Conservation (phyloP, 1,140 invertebrate genomes). For the Caenorhabditis briggsae region DNA sequence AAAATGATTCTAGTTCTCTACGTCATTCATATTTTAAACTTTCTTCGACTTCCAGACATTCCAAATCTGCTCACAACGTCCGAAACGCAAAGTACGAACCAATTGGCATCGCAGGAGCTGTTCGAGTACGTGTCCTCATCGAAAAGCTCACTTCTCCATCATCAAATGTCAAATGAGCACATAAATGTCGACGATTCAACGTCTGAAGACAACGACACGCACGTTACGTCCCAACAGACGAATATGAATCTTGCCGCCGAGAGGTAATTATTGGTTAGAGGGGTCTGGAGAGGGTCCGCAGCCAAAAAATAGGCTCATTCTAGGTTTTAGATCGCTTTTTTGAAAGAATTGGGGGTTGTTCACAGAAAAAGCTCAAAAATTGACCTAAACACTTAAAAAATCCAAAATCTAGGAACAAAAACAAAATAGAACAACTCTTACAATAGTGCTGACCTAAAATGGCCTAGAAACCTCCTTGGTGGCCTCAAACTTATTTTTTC, state of each 20-base stretch:
- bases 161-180: constrained; percentile 35
- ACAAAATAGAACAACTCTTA: too few relatives aligned
- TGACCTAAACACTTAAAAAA: too few relatives aligned
- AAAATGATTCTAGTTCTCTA: too few relatives aligned
- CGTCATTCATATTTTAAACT: too few relatives aligned
- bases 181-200: constrained; percentile 65
- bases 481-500: too few relatives aligned
- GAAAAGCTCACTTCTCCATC: constrained; percentile 3
- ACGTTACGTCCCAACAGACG: constrained; percentile 57
- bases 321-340: too few relatives aligned
- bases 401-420: too few relatives aligned
- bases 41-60: constrained; percentile 56
- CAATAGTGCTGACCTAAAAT: too few relatives aligned
- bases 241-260: constrained; percentile 59
- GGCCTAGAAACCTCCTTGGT: too few relatives aligned
- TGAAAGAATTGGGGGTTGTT: too few relatives aligned
- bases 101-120: constrained; percentile 50
- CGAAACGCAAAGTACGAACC: constrained; percentile 39
- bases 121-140: constrained; percentile 50
- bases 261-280: constrained; percentile 21
- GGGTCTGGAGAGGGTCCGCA: background rate
- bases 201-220: constrained; percentile 68
- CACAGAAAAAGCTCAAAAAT: too few relatives aligned
- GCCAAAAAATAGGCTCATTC: too few relatives aligned
- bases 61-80: background rate